Percentiles rank a stretch among this genome's conserved stretches.
Conservation (phyloP, 2,888 invertebrate species). For the Rotaria macrura region DNA sequence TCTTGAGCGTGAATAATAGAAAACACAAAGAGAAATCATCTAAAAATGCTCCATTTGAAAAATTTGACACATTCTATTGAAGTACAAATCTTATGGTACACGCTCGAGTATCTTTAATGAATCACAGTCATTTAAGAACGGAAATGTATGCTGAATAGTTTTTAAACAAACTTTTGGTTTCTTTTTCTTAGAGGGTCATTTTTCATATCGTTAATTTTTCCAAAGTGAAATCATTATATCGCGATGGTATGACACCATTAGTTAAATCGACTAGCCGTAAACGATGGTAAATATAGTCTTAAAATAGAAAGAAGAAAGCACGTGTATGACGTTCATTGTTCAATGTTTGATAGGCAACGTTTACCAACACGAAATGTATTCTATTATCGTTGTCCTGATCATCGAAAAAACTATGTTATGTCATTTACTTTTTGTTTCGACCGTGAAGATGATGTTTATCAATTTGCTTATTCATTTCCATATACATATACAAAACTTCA, state of each 20-base stretch:
- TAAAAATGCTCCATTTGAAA: no score
- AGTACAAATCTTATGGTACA: no score
- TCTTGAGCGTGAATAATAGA: no score
- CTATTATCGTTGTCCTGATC: constrained; percentile 77
- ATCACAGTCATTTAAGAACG: no score
- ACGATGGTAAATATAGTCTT: constrained; percentile 63
- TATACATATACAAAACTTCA: constrained; percentile 86
- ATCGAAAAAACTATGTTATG: constrained; percentile 74
- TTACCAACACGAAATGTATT: constrained; percentile 65
- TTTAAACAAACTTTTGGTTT: constrained; percentile 15
- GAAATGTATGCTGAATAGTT: no score
- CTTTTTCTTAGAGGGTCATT: constrained; percentile 66
- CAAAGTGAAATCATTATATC: constrained; percentile 75
- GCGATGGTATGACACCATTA: constrained; percentile 79
- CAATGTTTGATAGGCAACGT: constrained; percentile 51
- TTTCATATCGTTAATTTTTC: constrained; percentile 94
- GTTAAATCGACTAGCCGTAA: constrained; percentile 79
- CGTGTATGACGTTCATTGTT: not conserved
- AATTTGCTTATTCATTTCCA: constrained; percentile 82
- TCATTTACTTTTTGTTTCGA: constrained; percentile 89
- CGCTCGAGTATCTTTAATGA: no score
- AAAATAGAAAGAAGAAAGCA: not conserved
- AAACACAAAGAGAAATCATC: no score
- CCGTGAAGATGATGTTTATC: constrained; percentile 82
- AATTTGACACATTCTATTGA: no score